These are phyloP conservation scores for Gobio gobio DNA, from an alignment of 2,113 vertebrate species.

Conservation along the genomic window DNA sequence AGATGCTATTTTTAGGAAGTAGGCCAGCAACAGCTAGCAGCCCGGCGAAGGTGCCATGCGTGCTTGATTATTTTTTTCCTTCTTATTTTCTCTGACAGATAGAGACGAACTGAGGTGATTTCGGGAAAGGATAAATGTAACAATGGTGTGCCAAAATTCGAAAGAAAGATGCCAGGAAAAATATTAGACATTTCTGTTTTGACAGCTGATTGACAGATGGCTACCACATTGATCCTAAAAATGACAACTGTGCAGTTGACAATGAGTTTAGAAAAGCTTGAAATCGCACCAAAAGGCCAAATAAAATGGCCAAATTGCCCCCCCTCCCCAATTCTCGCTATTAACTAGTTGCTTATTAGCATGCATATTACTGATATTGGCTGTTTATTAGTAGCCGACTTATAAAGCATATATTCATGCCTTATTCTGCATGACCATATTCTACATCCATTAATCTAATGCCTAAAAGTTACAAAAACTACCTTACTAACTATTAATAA, in stretches of 20 bases:
- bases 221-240: constrained; percentile 4
- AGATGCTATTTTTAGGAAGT: constrained; percentile 65
- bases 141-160: constrained; percentile 18
- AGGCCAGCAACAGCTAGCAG: constrained; percentile 60
- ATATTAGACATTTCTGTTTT: constrained; percentile 16
- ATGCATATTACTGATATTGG: too few relatives aligned
- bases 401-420: too few relatives aligned
- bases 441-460: too few relatives aligned
- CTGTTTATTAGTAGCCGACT: too few relatives aligned
- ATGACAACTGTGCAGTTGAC: constrained; percentile 14
- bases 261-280: not conserved
- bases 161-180: constrained; percentile 32
- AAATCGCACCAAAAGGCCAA: not conserved
- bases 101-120: constrained; percentile 40
- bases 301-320: too few relatives aligned
- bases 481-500: too few relatives aligned
- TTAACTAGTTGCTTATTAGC: too few relatives aligned
- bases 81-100: constrained; percentile 26
- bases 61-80: constrained; percentile 49
- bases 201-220: constrained; percentile 41
- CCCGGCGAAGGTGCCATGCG: constrained; percentile 42
- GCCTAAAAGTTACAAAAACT: too few relatives aligned
- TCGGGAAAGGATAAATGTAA: constrained; percentile 34
- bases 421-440: too few relatives aligned
- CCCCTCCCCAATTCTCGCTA: too few relatives aligned